phyloP scores from a whole-genome alignment of 1,140 invertebrate genomes.

The Portunus trituberculatus region DNA sequence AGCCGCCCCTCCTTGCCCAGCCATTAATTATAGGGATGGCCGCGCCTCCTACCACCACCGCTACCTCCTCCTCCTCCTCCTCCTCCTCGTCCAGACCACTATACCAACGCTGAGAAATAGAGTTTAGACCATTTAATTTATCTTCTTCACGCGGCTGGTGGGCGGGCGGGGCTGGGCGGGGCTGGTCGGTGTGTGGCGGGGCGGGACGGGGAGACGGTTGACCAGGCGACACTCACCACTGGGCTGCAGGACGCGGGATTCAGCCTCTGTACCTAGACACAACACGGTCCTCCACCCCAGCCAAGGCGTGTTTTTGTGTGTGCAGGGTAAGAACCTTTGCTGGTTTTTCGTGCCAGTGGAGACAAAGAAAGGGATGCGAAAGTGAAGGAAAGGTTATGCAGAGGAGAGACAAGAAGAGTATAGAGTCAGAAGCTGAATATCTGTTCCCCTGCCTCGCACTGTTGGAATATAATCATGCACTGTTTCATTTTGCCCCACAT shows the following conservation, averaged over 20 bases:
- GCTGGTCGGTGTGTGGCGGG: too few relatives aligned
- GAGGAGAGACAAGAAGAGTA: too few relatives aligned
- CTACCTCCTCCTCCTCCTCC: background rate
- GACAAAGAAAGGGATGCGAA: too few relatives aligned
- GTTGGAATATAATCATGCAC: too few relatives aligned
- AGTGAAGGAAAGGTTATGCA: too few relatives aligned
- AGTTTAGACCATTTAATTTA: slow-evolving; percentile 24
- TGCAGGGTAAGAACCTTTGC: too few relatives aligned
- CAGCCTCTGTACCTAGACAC: background rate
- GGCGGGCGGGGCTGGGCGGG: background rate
- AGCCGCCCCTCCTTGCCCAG: background rate
- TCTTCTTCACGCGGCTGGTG: background rate
- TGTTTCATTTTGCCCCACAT: too few relatives aligned
- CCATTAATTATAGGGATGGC: slow-evolving; percentile 22
- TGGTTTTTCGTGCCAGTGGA: too few relatives aligned
- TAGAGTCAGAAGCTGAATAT: too few relatives aligned
- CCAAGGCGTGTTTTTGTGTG: too few relatives aligned
- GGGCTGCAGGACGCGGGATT: background rate
- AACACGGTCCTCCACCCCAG: too few relatives aligned
- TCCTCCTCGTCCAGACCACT: background rate
- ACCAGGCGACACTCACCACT: background rate
- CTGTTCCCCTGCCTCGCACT: too few relatives aligned
- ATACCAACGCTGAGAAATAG: background rate
- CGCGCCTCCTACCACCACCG: background rate
- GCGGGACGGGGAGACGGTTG: background rate